Evolutionary conservation across 2,888 invertebrate species (phyloP), one percentile per base, ranked within the genome.

Genomic region (Oscheius myriophilus): DNA sequence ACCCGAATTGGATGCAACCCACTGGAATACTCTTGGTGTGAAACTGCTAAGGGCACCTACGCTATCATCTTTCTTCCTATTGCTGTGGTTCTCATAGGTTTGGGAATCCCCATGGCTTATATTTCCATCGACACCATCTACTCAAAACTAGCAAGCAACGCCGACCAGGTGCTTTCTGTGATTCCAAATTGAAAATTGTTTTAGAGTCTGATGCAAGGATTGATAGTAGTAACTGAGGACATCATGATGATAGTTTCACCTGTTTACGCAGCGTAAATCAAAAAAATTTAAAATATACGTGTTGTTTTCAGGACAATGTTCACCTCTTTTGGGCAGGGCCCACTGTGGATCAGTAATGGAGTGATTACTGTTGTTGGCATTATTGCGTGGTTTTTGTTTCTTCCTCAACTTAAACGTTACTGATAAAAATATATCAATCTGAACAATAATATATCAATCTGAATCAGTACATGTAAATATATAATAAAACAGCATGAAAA

Each of bases 51-150:
- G n/a, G 42, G 46, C 68, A 16, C 65, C 46, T 46, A 57, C 65
- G n/a, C 75, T 69, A 1, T 39, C 46, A 1, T 76, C 16, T 64
- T 72, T 3, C 57, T 75, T 16, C 55, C 57, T 18, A 65, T 76
- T 9, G 69, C 73, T n/a, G 70, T 67, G 0, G 23, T 62, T 18
- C 71, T 73, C 1, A 71, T 76, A 70, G 75, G 75, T 26, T 51
- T 76, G 21, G 75, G 70, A 42, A 67, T 76, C 33, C 75, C 75
- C 45, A 53, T 76, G 46, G 71, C 71, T 11, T 33, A 43, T 14
- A 43, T 76, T 7, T 67, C 73, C 0, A n/a, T 73, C 39, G 75
- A 76, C 42, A 69, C 75, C 4, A 73, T 76, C 54, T 76, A 76
- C 53, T 73, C 73, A 2, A 68, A 71, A 49, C 59, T 78, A 61